These are phyloP conservation scores for Acinonyx jubatus DNA, from an alignment of 2,113 vertebrate genomes.

Conservation along the genomic window DNA sequence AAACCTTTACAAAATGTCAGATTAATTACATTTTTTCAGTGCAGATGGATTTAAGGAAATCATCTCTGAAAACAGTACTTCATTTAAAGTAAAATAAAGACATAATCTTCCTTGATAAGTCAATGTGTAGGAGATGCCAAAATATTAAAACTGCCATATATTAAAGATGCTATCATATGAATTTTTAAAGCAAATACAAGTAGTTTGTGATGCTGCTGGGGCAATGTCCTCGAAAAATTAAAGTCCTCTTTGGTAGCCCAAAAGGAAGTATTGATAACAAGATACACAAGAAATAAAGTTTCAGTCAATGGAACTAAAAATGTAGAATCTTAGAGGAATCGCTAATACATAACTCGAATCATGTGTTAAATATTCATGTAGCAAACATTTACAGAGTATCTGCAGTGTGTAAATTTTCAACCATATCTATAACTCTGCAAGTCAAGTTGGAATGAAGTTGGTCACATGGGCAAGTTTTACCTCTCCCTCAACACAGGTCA, in stretches of 20 bases:
- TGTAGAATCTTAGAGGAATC: not conserved
- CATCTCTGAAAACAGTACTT: conserved; percentile 83
- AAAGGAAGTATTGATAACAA: not conserved
- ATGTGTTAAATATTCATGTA: conserved; percentile 7
- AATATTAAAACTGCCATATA: conserved; percentile 74
- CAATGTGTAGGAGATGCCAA: conserved; percentile 75
- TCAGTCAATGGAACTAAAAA: not conserved
- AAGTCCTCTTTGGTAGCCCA: not conserved
- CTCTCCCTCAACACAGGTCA: conserved; percentile 70
- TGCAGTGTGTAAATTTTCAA: not conserved
- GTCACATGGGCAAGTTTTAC: conserved; percentile 45
- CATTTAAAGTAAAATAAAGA: conserved; percentile 81
- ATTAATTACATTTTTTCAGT: conserved; percentile 85
- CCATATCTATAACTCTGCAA: conserved; percentile 1
- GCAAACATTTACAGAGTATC: not conserved
- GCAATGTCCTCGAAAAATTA: conserved; percentile 13
- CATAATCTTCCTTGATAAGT: conserved; percentile 79
- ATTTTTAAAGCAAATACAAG: conserved; percentile 67
- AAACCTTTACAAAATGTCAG: conserved; percentile 84
- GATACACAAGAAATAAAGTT: conserved; percentile 21
- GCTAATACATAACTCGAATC: not conserved
- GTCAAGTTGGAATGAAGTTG: not conserved
- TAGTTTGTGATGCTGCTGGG: conserved; percentile 24
- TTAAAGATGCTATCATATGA: conserved; percentile 64
- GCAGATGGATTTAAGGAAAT: conserved; percentile 84